Evolutionary conservation across 2,888 invertebrate species (phyloP).

Genomic region (Parnassius apollo): DNA sequence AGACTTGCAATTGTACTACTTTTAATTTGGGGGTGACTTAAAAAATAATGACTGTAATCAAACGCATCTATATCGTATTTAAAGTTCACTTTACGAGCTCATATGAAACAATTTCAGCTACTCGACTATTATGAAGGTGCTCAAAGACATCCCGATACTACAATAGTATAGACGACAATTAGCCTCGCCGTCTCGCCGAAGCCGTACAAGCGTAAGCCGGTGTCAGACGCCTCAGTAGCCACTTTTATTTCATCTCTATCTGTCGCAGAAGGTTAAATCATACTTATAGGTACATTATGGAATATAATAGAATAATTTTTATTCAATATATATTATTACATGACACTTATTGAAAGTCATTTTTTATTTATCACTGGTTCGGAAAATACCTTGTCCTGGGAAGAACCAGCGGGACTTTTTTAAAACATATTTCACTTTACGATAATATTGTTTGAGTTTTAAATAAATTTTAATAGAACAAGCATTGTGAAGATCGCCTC

Average conservation of each 20-base stretch:
- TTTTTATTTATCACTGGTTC: too few species aligned
- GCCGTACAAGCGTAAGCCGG: constrained; percentile 69
- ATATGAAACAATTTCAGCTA: neutral
- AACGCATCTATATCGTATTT: neutral
- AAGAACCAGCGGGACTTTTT: too few species aligned
- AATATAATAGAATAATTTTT: too few species aligned
- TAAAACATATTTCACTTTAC: too few species aligned
- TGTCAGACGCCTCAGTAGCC: constrained; percentile 64
- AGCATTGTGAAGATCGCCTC: too few species aligned
- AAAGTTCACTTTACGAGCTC: neutral
- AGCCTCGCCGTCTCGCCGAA: constrained; percentile 71
- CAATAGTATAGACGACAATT: constrained; percentile 63
- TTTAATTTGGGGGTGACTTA: too few species aligned
- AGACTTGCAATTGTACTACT: too few species aligned
- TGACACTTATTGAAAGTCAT: too few species aligned
- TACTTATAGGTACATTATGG: constrained; percentile 31
- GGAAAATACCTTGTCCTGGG: too few species aligned
- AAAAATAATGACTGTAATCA: neutral
- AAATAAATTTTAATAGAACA: too few species aligned
- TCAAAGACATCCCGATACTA: constrained; percentile 28
- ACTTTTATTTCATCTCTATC: constrained; percentile 67
- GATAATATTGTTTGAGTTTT: too few species aligned
- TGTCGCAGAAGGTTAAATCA: constrained; percentile 31
- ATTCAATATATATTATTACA: too few species aligned
- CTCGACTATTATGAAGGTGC: neutral